A percentile compares a stretch with the other conserved stretches of the same genome.
phyloP scores from a whole-genome alignment of 2,797 vertebrate genomes.

The Octomys mimax region DNA sequence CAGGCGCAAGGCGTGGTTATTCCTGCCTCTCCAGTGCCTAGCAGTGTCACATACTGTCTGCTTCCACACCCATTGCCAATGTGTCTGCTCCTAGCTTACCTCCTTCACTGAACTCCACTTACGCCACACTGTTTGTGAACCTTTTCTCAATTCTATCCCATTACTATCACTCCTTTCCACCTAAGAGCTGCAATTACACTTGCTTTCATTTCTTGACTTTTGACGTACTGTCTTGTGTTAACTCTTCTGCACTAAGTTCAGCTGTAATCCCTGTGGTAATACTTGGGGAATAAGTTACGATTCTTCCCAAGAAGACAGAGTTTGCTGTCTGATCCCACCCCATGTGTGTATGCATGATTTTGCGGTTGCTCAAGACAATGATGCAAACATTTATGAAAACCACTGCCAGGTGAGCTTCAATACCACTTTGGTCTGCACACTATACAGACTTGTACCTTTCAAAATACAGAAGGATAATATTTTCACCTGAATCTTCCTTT shows the following conservation, averaged over 20 bases:
- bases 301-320: neutral
- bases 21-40: neutral
- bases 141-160: neutral
- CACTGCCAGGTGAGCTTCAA: neutral
- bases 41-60: neutral
- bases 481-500: neutral
- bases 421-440: neutral
- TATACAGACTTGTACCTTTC: neutral
- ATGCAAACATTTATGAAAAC: neutral
- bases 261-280: neutral
- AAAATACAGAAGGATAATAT: neutral
- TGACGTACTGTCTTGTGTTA: neutral
- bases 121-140: neutral
- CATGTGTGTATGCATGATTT: neutral
- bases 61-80: neutral
- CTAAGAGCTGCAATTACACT: neutral
- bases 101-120: neutral
- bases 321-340: neutral
- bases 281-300: neutral
- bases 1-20: neutral
- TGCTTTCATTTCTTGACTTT: conserved; percentile 14
- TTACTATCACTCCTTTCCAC: neutral
- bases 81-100: neutral
- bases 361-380: conserved; percentile 12
- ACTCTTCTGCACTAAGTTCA: neutral